Base-by-base conservation (phyloP, 1,140 invertebrate genomes). In the Linepithema humile region DNA sequence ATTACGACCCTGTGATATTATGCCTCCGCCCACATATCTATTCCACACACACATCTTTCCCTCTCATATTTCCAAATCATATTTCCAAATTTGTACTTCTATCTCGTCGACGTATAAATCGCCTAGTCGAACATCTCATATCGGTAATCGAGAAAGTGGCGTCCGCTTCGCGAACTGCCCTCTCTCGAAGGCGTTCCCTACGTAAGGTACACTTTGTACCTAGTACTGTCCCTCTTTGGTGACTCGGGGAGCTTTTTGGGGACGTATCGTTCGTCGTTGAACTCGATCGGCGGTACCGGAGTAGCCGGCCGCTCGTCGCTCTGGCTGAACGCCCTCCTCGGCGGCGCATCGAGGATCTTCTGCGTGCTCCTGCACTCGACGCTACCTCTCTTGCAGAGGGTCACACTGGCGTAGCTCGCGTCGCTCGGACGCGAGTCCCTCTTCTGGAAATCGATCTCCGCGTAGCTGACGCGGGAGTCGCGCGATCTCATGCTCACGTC, bases 151-250 rank as follows among this genome's bases (percentile, higher is more conserved):
- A 29, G 75, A 55, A 69, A 78, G 48, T 62, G 75, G 57, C 53
- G 20, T 38, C 64, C 29, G 45, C 20, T 78, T 78, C 62, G 45
- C 48, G 48, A 78, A 20, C 53, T 35, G 17, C 17, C 45, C 1
- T 62, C 62, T 38, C 45, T 69, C 62, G 62, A 32, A 55, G 50
- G 64, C 26, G 26, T 70, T 57, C 40, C 70, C 83, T 88, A 93
- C 26, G 91, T 92, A 20, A 92, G 65, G 15, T 92, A 92, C 65
- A 92, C 88, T 53, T 92, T 92, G 69, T 92, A 93, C 59, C 91
- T 90, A 0, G 91, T 91, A 26, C 91, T 91, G 70, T 92, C 90
- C n/a, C 89, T 88, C 40, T 91, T 90, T 23, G 85, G 73, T 20
- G 70, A 60, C 26, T 85, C 84, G 15, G 83, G 72, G 15, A 84